Conservation (phyloP, 2,797 vertebrate genomes). For the Australoheros facetus region DNA sequence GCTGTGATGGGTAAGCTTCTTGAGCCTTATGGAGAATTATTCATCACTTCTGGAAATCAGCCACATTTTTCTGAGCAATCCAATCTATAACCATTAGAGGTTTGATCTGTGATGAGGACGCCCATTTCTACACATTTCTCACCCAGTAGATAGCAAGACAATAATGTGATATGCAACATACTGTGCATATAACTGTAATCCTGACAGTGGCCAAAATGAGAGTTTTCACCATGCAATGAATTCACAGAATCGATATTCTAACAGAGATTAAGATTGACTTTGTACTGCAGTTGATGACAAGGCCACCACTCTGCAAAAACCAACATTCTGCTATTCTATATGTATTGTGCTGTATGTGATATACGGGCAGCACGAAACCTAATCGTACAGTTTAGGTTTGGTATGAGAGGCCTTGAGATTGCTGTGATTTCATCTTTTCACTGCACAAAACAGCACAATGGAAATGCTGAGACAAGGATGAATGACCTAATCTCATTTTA, state of each 20-base stretch:
- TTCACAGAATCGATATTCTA: conserved; percentile 47
- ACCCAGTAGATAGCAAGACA: not conserved
- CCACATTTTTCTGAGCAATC: not conserved
- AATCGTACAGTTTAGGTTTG: conserved; percentile 25
- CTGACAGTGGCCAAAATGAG: conserved; percentile 25
- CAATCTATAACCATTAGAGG: not conserved
- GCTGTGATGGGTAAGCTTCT: not conserved
- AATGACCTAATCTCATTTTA: conserved; percentile 67
- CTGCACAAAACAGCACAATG: conserved; percentile 41
- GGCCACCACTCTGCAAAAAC: conserved; percentile 3
- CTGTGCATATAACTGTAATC: not conserved
- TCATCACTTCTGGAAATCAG: conserved; percentile 40
- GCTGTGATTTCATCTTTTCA: conserved; percentile 44
- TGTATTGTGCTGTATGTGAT: conserved; percentile 2
- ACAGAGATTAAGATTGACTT: conserved; percentile 46
- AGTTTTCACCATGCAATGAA: conserved; percentile 24
- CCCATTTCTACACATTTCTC: not conserved
- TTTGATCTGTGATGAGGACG: not conserved
- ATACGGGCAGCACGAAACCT: not conserved
- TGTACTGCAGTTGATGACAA: conserved; percentile 28
- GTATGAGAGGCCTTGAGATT: conserved; percentile 28
- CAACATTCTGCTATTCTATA: conserved; percentile 5
- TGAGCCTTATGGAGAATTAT: conserved; percentile 23
- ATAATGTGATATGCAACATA: conserved; percentile 6
- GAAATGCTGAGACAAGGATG: conserved; percentile 67